Evolutionary conservation across 2,113 vertebrate genomes (phyloP), one percentile per base, ranked within the genome.

Genomic region (Pholis gunnellus): DNA sequence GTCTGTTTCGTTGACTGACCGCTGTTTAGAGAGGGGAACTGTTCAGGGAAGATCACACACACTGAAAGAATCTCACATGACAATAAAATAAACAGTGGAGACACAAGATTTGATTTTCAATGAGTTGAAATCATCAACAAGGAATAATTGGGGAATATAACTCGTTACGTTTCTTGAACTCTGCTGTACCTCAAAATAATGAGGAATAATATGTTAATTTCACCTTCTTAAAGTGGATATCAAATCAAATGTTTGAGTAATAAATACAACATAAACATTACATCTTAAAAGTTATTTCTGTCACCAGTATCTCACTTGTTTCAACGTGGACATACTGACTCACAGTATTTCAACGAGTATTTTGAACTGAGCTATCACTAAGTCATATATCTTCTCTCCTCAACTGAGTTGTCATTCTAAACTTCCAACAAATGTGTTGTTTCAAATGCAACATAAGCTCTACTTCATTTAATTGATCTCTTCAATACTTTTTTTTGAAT

Each of bases 21-120:
- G 38, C 52, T 80, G 80, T 89, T 91, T 86, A 83, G 81, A 78
- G 67, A 73, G 64, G 75, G 64, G 50, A 71, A 77, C 72, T 81
- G 82, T 87, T 82, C 86, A 88, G 54, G 64, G 71, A 89, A 87
- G 86, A 88, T 86, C 88, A 89, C 79, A 91, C 86, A 18, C 78
- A 67, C 70, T 71, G 63, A 87, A 90, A 88, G 77, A 92, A 85
- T 78, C 78, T 92, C 83, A 71, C 86, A 81, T 87, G 83, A 90
- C 88, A 90, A 87, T 92, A 89, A 91, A 91, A 84, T 82, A 61
- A 61, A 67, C 44, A 18, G 29, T 7, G n/a, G 67, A 59, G 70
- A 82, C 75, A 65, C 22, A 40, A 64, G 60, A 69, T 82, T 57
- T 31, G 54, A 72, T 69, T 67, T 20, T 13, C 18, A 48, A 36